These are phyloP conservation scores for Brachionichthys hirsutus DNA, from an alignment of 2,113 vertebrate genomes.

Conservation along the genomic window DNA sequence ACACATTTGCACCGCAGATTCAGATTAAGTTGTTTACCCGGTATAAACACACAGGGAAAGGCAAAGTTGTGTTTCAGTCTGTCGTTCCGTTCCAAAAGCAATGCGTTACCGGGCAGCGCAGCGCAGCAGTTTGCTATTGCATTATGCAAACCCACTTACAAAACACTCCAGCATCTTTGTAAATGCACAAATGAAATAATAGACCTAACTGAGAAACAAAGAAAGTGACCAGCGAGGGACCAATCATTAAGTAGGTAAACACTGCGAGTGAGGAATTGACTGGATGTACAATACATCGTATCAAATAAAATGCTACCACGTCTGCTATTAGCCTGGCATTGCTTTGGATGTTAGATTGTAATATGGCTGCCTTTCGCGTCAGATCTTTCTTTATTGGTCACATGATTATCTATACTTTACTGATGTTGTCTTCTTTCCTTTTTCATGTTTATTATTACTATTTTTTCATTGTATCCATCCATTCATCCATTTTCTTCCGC, in stretches of 20 bases:
- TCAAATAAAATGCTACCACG: too few relatives aligned
- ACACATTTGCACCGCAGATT: conserved; percentile 13
- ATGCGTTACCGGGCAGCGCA: conserved; percentile 34
- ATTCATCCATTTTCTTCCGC: too few relatives aligned
- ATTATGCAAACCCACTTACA: conserved; percentile 45
- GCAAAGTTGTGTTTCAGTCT: conserved; percentile 47
- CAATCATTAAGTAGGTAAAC: conserved; percentile 15
- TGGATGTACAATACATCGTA: not conserved
- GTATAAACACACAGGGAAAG: conserved; percentile 45
- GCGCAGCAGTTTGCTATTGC: conserved; percentile 40
- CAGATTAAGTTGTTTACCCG: conserved; percentile 53
- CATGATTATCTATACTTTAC: too few relatives aligned
- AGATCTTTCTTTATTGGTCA: not conserved
- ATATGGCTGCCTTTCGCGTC: too few relatives aligned
- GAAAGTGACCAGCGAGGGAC: conserved; percentile 11
- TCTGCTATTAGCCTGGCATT: not conserved
- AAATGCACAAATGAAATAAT: conserved; percentile 35
- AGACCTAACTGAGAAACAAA: conserved; percentile 23
- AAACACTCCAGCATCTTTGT: conserved; percentile 26
- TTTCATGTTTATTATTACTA: too few relatives aligned
- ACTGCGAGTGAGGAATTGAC: not conserved
- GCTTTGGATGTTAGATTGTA: conserved; percentile 1
- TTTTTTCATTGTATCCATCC: too few relatives aligned
- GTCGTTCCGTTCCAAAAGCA: conserved; percentile 47
- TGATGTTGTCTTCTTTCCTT: too few relatives aligned